Evolutionary conservation across 1,140 invertebrate species (phyloP).

Genomic region (Paramacrobiotus metropolitanus): DNA sequence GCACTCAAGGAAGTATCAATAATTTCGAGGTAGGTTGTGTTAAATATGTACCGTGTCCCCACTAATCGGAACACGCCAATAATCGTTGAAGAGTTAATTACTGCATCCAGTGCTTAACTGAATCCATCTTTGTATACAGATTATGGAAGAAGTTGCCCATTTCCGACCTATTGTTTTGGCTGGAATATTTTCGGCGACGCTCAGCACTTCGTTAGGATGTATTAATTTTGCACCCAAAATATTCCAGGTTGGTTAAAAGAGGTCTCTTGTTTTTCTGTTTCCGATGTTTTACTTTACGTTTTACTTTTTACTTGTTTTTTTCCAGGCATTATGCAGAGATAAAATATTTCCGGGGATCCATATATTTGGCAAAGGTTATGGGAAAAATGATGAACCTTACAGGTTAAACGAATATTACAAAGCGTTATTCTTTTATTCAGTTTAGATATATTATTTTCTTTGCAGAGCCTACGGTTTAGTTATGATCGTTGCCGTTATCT

Average conservation of each 20-base stretch:
- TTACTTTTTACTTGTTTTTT: constrained; percentile 22
- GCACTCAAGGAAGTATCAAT: not conserved
- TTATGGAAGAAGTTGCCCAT: constrained; percentile 26
- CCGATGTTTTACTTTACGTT: no score
- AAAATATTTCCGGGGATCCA: constrained; percentile 76
- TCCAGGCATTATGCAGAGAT: constrained; percentile 79
- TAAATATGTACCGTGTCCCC: no score
- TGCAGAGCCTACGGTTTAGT: constrained; percentile 73
- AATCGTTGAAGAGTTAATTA: no score
- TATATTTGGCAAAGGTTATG: constrained; percentile 79
- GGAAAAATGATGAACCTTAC: constrained; percentile 71
- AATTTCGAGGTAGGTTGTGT: no score
- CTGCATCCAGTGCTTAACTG: no score
- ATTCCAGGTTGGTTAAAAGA: no score
- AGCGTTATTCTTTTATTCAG: no score
- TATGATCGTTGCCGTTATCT: constrained; percentile 58
- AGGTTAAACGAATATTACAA: no score
- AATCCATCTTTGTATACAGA: no score
- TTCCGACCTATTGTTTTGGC: constrained; percentile 31
- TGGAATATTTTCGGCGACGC: constrained; percentile 36
- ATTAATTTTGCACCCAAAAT: constrained; percentile 37
- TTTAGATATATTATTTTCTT: no score
- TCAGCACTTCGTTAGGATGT: constrained; percentile 36
- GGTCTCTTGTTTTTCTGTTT: no score
- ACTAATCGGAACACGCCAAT: no score